Conservation (phyloP, 1,140 invertebrate species). For the Drosophila erecta region DNA sequence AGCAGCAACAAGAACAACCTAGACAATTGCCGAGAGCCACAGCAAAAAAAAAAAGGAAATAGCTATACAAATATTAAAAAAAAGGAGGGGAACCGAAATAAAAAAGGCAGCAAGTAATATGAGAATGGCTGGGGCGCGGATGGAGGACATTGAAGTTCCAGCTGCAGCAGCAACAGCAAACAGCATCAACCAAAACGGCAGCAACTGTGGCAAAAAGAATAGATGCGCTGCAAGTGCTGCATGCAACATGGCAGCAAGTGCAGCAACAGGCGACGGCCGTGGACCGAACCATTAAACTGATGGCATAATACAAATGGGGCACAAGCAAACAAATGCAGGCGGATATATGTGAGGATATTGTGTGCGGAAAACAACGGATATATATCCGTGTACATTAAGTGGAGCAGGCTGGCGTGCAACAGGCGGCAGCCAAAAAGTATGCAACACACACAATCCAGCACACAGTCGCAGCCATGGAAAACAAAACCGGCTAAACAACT, state of each 20-base stretch:
- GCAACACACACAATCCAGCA: slow-evolving; percentile 41
- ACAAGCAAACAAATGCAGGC: slow-evolving; percentile 3
- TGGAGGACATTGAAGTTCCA: slow-evolving; percentile 59
- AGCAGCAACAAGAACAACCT: slow-evolving; percentile 17
- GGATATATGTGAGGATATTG: slow-evolving; percentile 6
- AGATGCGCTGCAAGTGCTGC: slow-evolving; percentile 19
- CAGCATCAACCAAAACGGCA: slow-evolving; percentile 1
- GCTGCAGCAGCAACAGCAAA: too few relatives aligned
- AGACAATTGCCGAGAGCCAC: slow-evolving; percentile 56
- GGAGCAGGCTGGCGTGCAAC: slow-evolving; percentile 60
- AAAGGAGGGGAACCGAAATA: slow-evolving; percentile 13
- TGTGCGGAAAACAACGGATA: slow-evolving; percentile 7
- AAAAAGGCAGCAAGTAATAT: slow-evolving; percentile 14
- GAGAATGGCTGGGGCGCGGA: slow-evolving; percentile 28
- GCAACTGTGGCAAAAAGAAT: slow-evolving; percentile 39
- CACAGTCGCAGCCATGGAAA: slow-evolving; percentile 28
- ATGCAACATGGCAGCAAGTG: slow-evolving; percentile 25
- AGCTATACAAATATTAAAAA: slow-evolving; percentile 7
- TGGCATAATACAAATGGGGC: slow-evolving; percentile 43
- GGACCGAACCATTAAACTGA: slow-evolving; percentile 45
- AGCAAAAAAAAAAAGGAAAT: slow-evolving; percentile 44
- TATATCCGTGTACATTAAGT: slow-evolving; percentile 16
- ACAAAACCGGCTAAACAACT: slow-evolving; percentile 75
- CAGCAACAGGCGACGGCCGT: slow-evolving; percentile 24
- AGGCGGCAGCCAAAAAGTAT: slow-evolving; percentile 73